phyloP scores from a whole-genome alignment of 2,888 invertebrate species.

The Hyposoter dolosus region DNA sequence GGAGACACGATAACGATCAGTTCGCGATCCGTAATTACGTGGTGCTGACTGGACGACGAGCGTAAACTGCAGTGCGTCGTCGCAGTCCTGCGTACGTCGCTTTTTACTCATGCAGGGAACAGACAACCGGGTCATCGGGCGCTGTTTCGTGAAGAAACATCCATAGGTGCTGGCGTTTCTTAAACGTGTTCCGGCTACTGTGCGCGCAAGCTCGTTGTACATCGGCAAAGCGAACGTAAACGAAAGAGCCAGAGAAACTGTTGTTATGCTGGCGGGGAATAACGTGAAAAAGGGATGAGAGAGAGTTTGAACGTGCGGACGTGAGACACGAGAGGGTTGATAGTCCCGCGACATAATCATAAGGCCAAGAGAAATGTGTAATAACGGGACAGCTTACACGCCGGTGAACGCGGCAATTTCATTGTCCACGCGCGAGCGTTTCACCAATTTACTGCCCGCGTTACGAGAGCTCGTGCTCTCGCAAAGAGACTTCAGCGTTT shows the following conservation, averaged over 20 bases:
- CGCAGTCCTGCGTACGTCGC: conserved; percentile 42
- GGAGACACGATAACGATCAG: conserved; percentile 56
- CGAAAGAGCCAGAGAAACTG: conserved; percentile 27
- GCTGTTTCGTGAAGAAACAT: not conserved
- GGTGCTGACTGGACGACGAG: conserved; percentile 43
- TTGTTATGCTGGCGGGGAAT: not conserved
- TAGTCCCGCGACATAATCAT: conserved; percentile 74
- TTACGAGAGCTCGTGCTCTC: conserved; percentile 71
- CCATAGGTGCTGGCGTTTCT: conserved; percentile 10
- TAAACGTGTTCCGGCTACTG: conserved; percentile 12
- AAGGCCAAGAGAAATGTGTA: conserved; percentile 77
- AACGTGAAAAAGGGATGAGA: conserved; percentile 35
- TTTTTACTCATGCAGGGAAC: conserved; percentile 1
- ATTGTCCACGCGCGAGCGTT: conserved; percentile 78
- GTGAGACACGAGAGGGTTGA: conserved; percentile 62
- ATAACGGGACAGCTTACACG: conserved; percentile 80
- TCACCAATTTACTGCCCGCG: conserved; percentile 82
- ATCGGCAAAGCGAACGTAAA: conserved; percentile 19
- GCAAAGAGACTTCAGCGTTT: conserved; percentile 40
- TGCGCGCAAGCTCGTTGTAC: conserved; percentile 26
- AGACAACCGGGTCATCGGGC: conserved; percentile 43
- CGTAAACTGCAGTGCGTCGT: conserved; percentile 22
- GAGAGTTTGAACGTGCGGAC: conserved; percentile 37
- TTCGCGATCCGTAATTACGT: conserved; percentile 55
- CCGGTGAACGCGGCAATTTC: conserved; percentile 78